Evolutionary conservation across 64 coral and sea anemone species (phyloP).

Genomic region (Stichodactyla mertensii): DNA sequence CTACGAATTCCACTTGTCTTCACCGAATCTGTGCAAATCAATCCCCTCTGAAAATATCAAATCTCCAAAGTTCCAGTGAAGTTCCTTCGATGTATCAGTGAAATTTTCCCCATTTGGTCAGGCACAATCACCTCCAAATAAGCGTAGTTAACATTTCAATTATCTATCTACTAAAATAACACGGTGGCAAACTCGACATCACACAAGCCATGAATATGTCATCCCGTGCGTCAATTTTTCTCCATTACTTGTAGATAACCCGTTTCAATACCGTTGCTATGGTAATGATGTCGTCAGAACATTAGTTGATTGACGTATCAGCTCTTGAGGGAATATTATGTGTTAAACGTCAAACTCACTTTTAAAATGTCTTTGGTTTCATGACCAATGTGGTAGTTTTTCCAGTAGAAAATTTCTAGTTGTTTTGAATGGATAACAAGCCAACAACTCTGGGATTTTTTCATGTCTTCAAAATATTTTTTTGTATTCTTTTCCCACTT

Average conservation of each 20-base stretch:
- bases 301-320: neutral
- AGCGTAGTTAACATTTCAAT: neutral
- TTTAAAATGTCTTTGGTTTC: neutral
- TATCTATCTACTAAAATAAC: slow-evolving; percentile 1
- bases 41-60: neutral
- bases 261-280: neutral
- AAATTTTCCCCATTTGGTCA: too few species aligned
- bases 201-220: neutral
- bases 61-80: neutral
- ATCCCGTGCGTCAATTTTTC: neutral
- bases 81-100: neutral
- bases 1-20: neutral
- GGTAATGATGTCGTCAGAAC: neutral
- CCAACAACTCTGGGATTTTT: neutral
- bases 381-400: neutral
- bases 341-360: neutral
- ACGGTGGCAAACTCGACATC: neutral
- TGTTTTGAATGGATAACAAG: slow-evolving; percentile 9
- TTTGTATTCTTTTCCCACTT: neutral
- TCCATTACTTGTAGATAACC: neutral
- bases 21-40: neutral
- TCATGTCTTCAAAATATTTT: neutral
- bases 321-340: neutral
- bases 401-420: neutral
- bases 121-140: neutral